These are phyloP conservation scores for Dione juno DNA, from an alignment of 2,888 invertebrate species.

Conservation along the genomic window DNA sequence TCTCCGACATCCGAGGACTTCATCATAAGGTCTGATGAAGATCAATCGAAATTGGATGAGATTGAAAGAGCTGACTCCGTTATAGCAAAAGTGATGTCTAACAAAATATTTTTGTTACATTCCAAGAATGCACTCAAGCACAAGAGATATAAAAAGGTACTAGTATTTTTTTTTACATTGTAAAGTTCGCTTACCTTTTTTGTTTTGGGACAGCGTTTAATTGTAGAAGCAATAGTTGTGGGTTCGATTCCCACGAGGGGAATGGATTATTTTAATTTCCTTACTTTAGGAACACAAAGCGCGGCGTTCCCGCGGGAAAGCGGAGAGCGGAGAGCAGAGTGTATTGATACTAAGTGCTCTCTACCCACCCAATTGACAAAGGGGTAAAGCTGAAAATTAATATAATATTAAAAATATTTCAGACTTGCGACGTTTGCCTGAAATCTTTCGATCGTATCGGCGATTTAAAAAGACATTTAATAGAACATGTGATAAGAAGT, in stretches of 20 bases:
- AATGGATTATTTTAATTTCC: no score
- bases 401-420: slow-evolving; percentile 33
- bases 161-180: background rate
- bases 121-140: slow-evolving; percentile 53
- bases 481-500: slow-evolving; percentile 74
- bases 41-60: slow-evolving; percentile 45
- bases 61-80: slow-evolving; percentile 62
- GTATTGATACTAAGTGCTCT: no score
- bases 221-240: no score
- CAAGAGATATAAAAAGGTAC: slow-evolving; percentile 64
- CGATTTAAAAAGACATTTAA: slow-evolving; percentile 77
- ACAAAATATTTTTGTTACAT: slow-evolving; percentile 61
- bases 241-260: no score
- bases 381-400: background rate
- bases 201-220: no score
- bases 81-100: slow-evolving; percentile 69
- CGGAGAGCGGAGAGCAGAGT: no score
- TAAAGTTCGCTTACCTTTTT: no score
- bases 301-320: no score
- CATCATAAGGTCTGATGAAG: slow-evolving; percentile 14
- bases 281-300: no score
- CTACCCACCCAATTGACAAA: no score
- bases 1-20: slow-evolving; percentile 24
- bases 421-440: slow-evolving; percentile 72
- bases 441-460: slow-evolving; percentile 74